Evolutionary conservation across 1,140 invertebrate genomes (phyloP), one percentile per base, ranked within the genome.

Genomic region (Hycleus phaleratus): DNA sequence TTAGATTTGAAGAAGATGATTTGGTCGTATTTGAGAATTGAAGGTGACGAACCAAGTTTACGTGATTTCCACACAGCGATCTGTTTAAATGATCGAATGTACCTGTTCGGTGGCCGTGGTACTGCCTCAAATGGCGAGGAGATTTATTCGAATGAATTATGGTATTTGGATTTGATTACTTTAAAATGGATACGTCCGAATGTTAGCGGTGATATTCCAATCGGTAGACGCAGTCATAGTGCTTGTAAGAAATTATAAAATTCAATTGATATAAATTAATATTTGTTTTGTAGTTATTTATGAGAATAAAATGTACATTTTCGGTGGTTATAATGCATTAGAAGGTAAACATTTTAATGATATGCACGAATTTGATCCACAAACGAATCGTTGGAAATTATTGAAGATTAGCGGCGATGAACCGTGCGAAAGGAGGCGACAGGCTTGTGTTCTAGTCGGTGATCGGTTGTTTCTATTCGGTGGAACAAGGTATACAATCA

Each of bases 41-140:
- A 71, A 63, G 79, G 85, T 69, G 78, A 76, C 3, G 65, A 80
- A 58, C 90, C 91, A 25, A 78, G 80, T 11, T 84, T 86, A 70
- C 76, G 92, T 61, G 93, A 96, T 75, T 96, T 96, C 71, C 91
- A 95, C 70, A 85, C 93, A 1, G 86, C 91, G 0, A 85, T 87
- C 8, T 82, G 83, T 46, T 75, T 91, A 63, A 81, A 81, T 52
- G 74, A 82, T 63, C 77, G 79, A 58, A 93, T 95, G 85, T 93
- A 89, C 68, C 78, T 95, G 42, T 95, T 90, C 76, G 93, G 93
- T 24, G 93, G 93, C 0, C 75, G 93, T 47, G 86, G 88, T 24
- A 63, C 66, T 1, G 24, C 51, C 83, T 82, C 58, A 79, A 84
- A 38, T 81, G 81, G 69, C 82, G 82, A 69, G 78, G 89, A 90